Percentiles rank a stretch among this genome's conserved stretches.
phyloP scores from a whole-genome alignment of 2,797 vertebrate genomes.

The Dendrocincla tyrannina region DNA sequence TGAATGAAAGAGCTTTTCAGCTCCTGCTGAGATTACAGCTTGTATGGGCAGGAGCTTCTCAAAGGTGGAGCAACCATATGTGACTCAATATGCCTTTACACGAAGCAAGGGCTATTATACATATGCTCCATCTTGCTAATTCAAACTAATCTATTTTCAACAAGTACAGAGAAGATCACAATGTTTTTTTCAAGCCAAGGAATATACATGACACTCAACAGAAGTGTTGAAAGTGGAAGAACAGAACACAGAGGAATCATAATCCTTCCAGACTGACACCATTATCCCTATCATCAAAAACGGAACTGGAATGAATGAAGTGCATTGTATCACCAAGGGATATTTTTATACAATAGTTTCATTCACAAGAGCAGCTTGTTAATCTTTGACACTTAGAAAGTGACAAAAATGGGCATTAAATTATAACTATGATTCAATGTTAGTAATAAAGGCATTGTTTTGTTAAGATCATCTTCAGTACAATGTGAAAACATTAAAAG shows the following conservation, averaged over 20 bases:
- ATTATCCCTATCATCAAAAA: background rate
- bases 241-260: background rate
- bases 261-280: background rate
- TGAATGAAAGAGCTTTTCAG: conserved; percentile 16
- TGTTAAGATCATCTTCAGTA: background rate
- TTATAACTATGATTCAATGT: background rate
- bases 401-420: background rate
- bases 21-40: conserved; percentile 27
- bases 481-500: background rate
- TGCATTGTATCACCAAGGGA: background rate
- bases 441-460: background rate
- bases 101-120: background rate
- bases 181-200: background rate
- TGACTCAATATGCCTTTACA: background rate
- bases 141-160: background rate
- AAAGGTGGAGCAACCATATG: conserved; percentile 10
- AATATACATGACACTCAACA: background rate
- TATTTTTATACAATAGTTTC: background rate
- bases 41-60: background rate
- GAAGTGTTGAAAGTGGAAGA: background rate
- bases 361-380: background rate
- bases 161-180: background rate
- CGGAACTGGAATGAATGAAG: background rate
- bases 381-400: background rate
- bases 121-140: background rate